phyloP scores from a whole-genome alignment of 2,888 invertebrate species.

The Cheilosia variabilis region DNA sequence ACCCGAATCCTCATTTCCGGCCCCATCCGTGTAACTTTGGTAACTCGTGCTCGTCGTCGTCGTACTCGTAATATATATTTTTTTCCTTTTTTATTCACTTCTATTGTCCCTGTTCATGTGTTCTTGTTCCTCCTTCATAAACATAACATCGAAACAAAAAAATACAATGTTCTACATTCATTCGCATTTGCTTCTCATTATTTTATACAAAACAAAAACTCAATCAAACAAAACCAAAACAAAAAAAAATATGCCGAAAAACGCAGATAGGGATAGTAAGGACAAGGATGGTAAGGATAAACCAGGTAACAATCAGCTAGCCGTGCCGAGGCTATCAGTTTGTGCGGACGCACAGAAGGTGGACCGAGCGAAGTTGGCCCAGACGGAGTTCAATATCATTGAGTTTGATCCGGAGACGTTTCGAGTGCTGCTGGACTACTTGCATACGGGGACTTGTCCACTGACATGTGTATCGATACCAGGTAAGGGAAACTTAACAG shows the following conservation, averaged over 20 bases:
- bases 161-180: conserved; percentile 58
- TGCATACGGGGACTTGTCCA: conserved; percentile 96
- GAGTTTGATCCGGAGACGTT: conserved; percentile 98
- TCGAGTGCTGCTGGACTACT: conserved; percentile 94
- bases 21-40: conserved; percentile 50
- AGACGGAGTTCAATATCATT: conserved; percentile 97
- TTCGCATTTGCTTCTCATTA: conserved; percentile 66
- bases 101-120: conserved; percentile 56
- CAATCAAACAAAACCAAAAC: conserved; percentile 37
- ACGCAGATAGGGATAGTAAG: conserved; percentile 90
- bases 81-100: conserved; percentile 36
- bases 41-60: conserved; percentile 54
- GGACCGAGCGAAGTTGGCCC: conserved; percentile 94
- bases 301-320: conserved; percentile 88
- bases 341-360: conserved; percentile 98
- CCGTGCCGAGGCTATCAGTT: conserved; percentile 94
- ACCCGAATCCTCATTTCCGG: conserved; percentile 49
- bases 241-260: conserved; percentile 35
- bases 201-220: conserved; percentile 44
- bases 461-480: conserved; percentile 96
- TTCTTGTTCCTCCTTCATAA: conserved; percentile 27
- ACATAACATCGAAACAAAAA: conserved; percentile 40
- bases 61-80: conserved; percentile 35
- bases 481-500: conserved; percentile 84
- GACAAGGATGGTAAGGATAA: conserved; percentile 92